Percentiles rank a stretch among this genome's conserved stretches.
These are phyloP conservation scores for Epinephelus moara DNA, from an alignment of 2,113 vertebrate genomes.

Conservation along the genomic window DNA sequence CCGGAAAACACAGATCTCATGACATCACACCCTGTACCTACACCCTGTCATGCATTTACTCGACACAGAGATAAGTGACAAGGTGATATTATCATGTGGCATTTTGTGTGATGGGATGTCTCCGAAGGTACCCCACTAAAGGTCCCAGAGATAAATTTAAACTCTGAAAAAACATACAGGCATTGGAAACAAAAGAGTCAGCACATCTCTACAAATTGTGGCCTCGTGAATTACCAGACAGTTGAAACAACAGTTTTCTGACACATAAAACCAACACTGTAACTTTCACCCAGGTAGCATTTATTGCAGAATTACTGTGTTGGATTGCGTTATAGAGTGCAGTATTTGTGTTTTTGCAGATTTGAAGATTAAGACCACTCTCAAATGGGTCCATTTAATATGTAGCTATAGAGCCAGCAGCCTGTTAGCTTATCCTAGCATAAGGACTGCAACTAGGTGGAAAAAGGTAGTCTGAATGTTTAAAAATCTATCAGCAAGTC, in stretches of 20 bases:
- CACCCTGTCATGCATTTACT: conserved; percentile 21
- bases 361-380: not conserved
- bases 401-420: not conserved
- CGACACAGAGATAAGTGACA: conserved; percentile 39
- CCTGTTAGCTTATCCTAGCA: not conserved
- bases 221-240: not conserved
- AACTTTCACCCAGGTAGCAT: not conserved
- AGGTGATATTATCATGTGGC: conserved; percentile 47
- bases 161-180: not conserved
- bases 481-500: not conserved
- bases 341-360: not conserved
- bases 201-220: not conserved
- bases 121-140: conserved; percentile 28
- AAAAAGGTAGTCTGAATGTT: too few species aligned
- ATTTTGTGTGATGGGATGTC: conserved; percentile 44
- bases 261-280: not conserved
- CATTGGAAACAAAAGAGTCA: conserved; percentile 3
- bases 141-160: conserved; percentile 40
- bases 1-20: conserved; percentile 7
- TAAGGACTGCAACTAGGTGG: not conserved
- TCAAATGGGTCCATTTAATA: not conserved
- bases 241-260: not conserved
- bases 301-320: not conserved
- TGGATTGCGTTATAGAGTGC: not conserved
- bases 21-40: conserved; percentile 31